A percentile compares a stretch with the other conserved stretches of the same genome.
Conservation (phyloP, 2,113 vertebrate species). For the Empidonax alnorum region DNA sequence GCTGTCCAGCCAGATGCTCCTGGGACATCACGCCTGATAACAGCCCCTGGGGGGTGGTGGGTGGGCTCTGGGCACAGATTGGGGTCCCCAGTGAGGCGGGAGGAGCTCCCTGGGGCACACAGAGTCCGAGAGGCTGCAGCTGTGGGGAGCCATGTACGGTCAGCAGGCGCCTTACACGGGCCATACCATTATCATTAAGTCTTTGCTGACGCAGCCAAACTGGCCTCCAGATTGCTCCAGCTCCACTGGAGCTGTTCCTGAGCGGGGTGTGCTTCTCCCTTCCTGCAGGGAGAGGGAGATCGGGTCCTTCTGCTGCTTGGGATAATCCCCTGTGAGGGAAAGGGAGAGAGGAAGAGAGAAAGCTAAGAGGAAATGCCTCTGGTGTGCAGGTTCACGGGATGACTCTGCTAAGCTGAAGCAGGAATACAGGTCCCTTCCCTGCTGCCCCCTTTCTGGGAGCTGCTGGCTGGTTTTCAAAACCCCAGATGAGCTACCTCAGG, state of each 20-base stretch:
- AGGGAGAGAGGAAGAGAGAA: background rate
- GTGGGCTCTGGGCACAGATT: background rate
- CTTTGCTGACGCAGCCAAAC: background rate
- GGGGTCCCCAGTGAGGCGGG: fast-evolving
- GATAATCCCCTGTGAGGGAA: background rate
- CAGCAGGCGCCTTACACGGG: background rate
- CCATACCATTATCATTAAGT: background rate
- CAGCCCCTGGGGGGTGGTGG: background rate
- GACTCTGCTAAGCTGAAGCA: background rate
- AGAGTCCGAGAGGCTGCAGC: background rate
- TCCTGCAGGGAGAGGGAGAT: background rate
- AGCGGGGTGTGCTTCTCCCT: background rate
- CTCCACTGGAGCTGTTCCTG: background rate
- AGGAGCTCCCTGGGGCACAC: fast-evolving
- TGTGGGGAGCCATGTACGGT: fast-evolving
- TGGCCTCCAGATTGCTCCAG: background rate
- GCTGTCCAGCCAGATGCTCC: fast-evolving
- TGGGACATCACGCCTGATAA: fast-evolving
- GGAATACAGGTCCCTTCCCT: background rate
- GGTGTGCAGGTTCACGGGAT: background rate
- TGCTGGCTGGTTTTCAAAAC: background rate
- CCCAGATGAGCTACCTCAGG: background rate
- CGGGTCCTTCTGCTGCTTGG: fast-evolving
- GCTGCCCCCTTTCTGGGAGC: background rate
- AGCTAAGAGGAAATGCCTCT: background rate